Conservation (phyloP, 1,140 invertebrate species). For the Pteromalus puparum region DNA sequence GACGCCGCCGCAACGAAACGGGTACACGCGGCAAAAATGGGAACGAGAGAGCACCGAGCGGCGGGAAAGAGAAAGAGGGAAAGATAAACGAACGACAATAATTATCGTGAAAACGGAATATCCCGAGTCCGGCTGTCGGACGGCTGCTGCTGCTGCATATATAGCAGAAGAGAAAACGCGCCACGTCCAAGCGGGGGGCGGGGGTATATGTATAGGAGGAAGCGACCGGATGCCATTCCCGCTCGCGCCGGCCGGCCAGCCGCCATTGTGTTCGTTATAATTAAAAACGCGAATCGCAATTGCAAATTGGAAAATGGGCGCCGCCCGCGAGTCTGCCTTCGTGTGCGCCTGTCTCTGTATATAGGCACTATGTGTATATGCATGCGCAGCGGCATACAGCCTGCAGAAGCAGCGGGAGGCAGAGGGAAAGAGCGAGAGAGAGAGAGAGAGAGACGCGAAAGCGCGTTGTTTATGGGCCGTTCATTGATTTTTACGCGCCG, state of each 20-base stretch:
- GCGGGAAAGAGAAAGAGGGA: conserved; percentile 49
- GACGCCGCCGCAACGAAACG: conserved; percentile 7
- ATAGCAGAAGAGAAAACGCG: neutral
- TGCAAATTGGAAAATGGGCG: conserved; percentile 75
- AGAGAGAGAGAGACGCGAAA: conserved; percentile 14
- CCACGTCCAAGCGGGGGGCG: conserved; percentile 21
- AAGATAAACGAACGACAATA: conserved; percentile 73
- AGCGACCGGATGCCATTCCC: conserved; percentile 73
- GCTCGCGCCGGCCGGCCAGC: conserved; percentile 65
- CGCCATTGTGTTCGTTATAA: conserved; percentile 77
- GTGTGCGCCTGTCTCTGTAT: conserved; percentile 40
- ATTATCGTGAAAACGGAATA: conserved; percentile 76
- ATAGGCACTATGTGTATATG: conserved; percentile 51
- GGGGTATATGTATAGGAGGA: conserved; percentile 57
- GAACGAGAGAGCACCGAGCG: conserved; percentile 19
- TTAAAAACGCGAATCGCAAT: conserved; percentile 77
- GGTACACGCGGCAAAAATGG: neutral
- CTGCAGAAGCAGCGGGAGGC: neutral
- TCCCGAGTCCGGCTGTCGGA: conserved; percentile 64
- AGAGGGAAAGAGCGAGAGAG: neutral
- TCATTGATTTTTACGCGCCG: conserved; percentile 75
- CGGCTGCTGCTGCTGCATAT: conserved; percentile 16
- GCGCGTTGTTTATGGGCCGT: conserved; percentile 72
- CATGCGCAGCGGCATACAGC: conserved; percentile 27
- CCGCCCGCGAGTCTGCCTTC: conserved; percentile 8